Evolutionary conservation across 2,888 invertebrate species (phyloP), one percentile per base, ranked within the genome.

Genomic region (Priocnemis perturbator): DNA sequence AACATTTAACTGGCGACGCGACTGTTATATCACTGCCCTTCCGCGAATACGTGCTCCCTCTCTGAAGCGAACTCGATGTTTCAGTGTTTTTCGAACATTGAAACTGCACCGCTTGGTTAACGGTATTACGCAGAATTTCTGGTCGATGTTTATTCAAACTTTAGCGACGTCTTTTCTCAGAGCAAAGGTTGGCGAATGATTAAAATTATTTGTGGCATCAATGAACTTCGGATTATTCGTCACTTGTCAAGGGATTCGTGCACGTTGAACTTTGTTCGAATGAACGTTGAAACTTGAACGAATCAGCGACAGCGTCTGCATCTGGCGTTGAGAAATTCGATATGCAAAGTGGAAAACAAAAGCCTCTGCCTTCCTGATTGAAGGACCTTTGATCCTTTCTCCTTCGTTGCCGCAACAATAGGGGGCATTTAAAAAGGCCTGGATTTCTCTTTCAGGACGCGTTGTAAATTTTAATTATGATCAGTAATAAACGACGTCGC

Each of bases 321-420:
- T 77, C 76, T 73, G 73, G 63, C 67, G 58, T 59, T 48, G 64
- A 65, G 77, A 71, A 77, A 77, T 60, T 67, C 67, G 77, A 77
- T 77, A 77, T 71, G 77, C 71, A 76, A 76, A 77, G 69, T 69
- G 60, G 61, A 67, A 77, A 76, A 77, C 75, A 77, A 77, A 65
- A 62, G 37, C 48, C 66, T 20, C 7, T 15, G 30, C 30, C 71
- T 64, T 37, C 23, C 63, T 71, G 65, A 74, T 71, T 52, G 67
- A 69, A 53, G 58, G 52, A 64, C 67, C 74, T 71, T 74, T 74
- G 69, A 72, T 72, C 59, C 50, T 57, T 47, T 5, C 48, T 53
- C 14, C 55, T 37, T 37, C 64, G 56, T 19, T 37, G 47, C n/a
- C 60, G n/a, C 59, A 58, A 68, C 63, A 64, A 70, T n/a, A 74